A percentile compares a stretch with the other conserved stretches of the same genome.
phyloP scores from a whole-genome alignment of 2,113 vertebrate genomes.

The Pseudonaja textilis region DNA sequence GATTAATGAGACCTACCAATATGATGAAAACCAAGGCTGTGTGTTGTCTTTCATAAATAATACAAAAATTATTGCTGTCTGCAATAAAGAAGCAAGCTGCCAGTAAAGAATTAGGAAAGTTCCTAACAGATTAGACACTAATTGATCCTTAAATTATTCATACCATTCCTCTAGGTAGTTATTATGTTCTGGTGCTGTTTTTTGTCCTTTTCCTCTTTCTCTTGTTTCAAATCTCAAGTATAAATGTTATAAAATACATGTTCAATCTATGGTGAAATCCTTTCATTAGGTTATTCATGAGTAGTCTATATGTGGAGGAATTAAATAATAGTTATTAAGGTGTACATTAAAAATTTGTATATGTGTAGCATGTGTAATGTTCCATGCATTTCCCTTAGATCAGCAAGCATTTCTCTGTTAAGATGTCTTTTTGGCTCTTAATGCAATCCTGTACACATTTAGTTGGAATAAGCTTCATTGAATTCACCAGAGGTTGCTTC shows the following conservation, averaged over 20 bases:
- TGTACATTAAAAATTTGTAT: not conserved
- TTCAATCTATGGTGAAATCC: not conserved
- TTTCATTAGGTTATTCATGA: not conserved
- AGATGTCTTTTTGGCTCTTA: not conserved
- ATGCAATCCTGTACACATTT: not conserved
- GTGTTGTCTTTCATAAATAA: conserved; percentile 52
- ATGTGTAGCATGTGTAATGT: not conserved
- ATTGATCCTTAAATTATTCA: conserved; percentile 60
- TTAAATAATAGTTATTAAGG: not conserved
- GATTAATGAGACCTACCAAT: conserved; percentile 32
- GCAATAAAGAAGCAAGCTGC: conserved; percentile 20
- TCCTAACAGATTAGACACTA: conserved; percentile 43
- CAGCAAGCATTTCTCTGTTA: not conserved
- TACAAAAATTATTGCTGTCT: conserved; percentile 40
- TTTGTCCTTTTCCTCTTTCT: not conserved
- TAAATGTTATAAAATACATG: not conserved
- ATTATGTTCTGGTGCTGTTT: not conserved
- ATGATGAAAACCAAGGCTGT: conserved; percentile 25
- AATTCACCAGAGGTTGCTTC: not conserved
- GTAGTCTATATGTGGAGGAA: not conserved
- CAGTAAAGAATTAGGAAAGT: conserved; percentile 47
- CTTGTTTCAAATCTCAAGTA: not conserved
- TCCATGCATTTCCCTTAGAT: not conserved
- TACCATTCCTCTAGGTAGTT: conserved; percentile 35
- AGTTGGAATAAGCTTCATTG: not conserved